Base-by-base conservation (phyloP, 2,797 vertebrate genomes). In the Todus mexicanus region DNA sequence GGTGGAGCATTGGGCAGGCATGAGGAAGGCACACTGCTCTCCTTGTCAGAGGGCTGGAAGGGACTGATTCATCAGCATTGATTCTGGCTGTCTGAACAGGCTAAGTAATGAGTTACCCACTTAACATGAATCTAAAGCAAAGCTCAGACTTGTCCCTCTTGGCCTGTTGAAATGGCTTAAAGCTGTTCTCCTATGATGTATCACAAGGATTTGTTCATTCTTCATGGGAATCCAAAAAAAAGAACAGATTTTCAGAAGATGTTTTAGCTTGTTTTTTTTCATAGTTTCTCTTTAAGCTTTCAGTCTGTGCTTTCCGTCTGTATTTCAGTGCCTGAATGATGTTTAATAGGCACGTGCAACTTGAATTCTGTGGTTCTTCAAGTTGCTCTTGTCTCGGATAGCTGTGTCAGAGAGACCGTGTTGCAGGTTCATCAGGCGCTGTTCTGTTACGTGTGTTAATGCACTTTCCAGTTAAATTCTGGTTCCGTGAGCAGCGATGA, bases 401-500 rank as follows among this genome's bases (percentile, higher is more conserved):
- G 14, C 53, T 54, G 37, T 68, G 12, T 19, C 2, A 0, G 13
- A 16, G 53, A 35, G 11, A n/a, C 21, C 63, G 59, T 19, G 0
- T 8, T 45, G n/a, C 37, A 25, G 40, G 13, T 35, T 84, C 18
- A 29, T 31, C n/a, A 31, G 25, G 13, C 42, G 12, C 23, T 43
- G 4, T 35, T 74, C 59, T 72, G 4, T 68, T 65, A 25, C 0
- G 0, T 33, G 10, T 6, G 4, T 47, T 73, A 27, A 8, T 74
- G 43, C 27, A n/a, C 19, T 80, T 80, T 13, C 26, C 26, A 45
- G 38, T 63, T 69, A 70, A 61, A 47, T 51, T 77, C 33, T 0
- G 0, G 7, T 74, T 87, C 38, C 0, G 0, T 68, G 48, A 71
- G 6, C 37, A 29, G 27, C 51, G 43, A 5, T 87, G 21, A n/a